phyloP scores from a whole-genome alignment of 2,888 invertebrate genomes.

The Isotomurus palustris region DNA sequence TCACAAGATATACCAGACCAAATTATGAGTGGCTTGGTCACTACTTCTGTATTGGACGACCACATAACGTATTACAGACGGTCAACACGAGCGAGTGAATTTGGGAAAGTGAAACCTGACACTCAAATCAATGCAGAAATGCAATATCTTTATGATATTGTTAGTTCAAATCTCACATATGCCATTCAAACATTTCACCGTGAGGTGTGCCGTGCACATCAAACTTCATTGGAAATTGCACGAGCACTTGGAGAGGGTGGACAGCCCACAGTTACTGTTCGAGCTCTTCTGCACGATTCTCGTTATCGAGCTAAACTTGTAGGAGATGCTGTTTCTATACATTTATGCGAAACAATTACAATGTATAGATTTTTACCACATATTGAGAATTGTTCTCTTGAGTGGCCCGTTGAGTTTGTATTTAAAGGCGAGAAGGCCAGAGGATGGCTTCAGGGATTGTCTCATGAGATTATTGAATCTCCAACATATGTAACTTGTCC shows the following conservation, averaged over 20 bases:
- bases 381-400: background rate
- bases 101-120: background rate
- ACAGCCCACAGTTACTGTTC: background rate
- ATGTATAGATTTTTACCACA: background rate
- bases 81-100: background rate
- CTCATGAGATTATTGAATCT: background rate
- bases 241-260: conserved; percentile 9
- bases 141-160: conserved; percentile 2
- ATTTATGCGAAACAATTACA: background rate
- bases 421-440: background rate
- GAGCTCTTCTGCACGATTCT: conserved; percentile 2
- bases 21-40: background rate
- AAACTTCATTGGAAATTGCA: background rate
- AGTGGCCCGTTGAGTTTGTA: background rate
- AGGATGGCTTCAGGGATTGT: background rate
- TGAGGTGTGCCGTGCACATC: conserved; percentile 4
- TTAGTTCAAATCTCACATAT: conserved; percentile 1
- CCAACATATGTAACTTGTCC: background rate
- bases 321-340: background rate
- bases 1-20: background rate
- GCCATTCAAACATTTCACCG: conserved; percentile 8
- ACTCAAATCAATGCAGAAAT: conserved; percentile 1
- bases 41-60: background rate
- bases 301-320: conserved; percentile 1
- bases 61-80: background rate